Evolutionary conservation across 2,113 vertebrate species (phyloP).

Genomic region (Martes martes): DNA sequence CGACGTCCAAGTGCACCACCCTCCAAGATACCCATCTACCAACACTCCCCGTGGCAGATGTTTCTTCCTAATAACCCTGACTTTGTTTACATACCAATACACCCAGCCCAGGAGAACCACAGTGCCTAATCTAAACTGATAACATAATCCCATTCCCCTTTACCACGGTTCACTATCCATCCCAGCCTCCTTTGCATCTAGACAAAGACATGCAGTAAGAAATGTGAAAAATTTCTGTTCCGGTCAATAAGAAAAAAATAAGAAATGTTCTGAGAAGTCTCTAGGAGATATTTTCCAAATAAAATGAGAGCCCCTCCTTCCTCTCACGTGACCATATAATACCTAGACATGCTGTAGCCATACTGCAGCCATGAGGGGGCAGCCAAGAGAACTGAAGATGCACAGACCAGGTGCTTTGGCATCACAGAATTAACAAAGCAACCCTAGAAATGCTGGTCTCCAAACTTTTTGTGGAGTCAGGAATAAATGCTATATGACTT

Average conservation of each 20-base stretch:
- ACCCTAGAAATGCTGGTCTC: too few relatives aligned
- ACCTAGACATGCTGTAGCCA: background rate
- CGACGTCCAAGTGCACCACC: too few relatives aligned
- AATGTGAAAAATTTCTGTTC: background rate
- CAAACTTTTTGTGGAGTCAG: background rate
- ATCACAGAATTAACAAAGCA: background rate
- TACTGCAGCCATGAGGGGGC: accelerated
- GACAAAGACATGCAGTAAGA: background rate
- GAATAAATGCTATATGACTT: background rate
- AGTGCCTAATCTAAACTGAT: background rate
- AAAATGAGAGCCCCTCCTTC: background rate
- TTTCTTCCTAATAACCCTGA: background rate
- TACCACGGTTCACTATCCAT: background rate
- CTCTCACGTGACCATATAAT: background rate
- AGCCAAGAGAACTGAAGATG: accelerated
- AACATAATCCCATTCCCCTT: background rate
- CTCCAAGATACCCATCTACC: background rate
- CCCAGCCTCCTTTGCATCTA: background rate
- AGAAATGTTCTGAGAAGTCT: background rate
- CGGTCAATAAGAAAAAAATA: background rate
- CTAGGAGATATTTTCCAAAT: background rate
- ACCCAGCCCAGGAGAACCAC: background rate
- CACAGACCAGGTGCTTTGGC: too few relatives aligned
- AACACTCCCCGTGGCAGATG: background rate
- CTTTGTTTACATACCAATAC: background rate